Conservation (phyloP, 2,113 vertebrate genomes). For the Amphilophus citrinellus region DNA sequence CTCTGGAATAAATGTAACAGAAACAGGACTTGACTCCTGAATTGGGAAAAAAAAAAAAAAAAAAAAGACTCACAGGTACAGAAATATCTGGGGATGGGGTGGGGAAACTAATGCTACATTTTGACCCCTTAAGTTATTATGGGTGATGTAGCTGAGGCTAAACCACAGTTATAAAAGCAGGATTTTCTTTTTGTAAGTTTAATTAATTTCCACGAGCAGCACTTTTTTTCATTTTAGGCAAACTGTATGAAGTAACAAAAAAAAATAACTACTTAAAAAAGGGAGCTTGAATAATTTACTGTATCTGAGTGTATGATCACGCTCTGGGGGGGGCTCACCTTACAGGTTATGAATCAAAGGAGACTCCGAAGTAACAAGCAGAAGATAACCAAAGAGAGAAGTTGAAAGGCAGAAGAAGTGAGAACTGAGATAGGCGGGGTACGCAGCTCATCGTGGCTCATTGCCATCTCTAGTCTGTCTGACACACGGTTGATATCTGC, state of each 20-base stretch:
- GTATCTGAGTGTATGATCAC: no score
- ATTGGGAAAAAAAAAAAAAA: not conserved
- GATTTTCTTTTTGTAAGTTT: not conserved
- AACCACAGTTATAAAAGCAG: not conserved
- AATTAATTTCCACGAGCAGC: not conserved
- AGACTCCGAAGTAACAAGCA: constrained; percentile 30
- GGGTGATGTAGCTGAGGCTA: not conserved
- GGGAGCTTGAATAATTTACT: no score
- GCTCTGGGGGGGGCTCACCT: no score
- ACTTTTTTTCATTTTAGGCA: not conserved
- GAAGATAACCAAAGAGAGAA: constrained; percentile 36
- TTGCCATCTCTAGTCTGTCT: constrained; percentile 27
- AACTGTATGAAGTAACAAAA: not conserved
- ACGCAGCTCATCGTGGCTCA: constrained; percentile 41
- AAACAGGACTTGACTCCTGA: constrained; percentile 17
- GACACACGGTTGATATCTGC: constrained; percentile 50
- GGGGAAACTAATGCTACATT: not conserved
- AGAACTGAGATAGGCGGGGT: constrained; percentile 22
- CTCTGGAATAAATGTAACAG: constrained; percentile 34
- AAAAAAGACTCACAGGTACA: constrained; percentile 23
- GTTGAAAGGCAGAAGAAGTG: constrained; percentile 48
- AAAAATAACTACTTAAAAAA: no score
- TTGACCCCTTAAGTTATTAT: constrained; percentile 14
- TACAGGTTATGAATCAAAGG: constrained; percentile 28
- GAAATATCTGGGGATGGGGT: not conserved